Base-by-base conservation (phyloP, 1,140 invertebrate species). In the Drosophila grimshawi region DNA sequence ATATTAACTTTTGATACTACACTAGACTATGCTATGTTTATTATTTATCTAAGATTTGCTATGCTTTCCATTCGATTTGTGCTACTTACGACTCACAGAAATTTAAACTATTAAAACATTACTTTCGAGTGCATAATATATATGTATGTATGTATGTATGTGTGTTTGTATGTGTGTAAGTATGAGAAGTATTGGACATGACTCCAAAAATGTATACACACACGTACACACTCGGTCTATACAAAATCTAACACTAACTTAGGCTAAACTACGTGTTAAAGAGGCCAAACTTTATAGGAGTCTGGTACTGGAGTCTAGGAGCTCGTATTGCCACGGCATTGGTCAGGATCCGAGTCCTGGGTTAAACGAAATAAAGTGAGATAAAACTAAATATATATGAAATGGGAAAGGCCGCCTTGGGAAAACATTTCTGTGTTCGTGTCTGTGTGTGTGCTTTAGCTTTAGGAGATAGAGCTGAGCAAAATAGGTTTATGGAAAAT, bases 71-170 rank as follows among this genome's bases (percentile, higher is more conserved):
- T 79, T 70, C 69, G 64, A 60, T 66, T 89, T 89, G 83, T 88
- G 85, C 85, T 88, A 77, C 76, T 82, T 86, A 74, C 77, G 73
- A 83, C 71, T 88, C 73, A 67, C 73, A 70, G 66, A 88, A 76
- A 76, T 86, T 65, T 82, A 88, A 89, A 80, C 83, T 88, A 88
- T 88, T 88, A 78, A 89, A 88, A 83, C 69, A 57, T 80, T 78
- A 63, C 59, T 19, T 56, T 82, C 48, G 52, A 69, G 83, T 83
- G 85, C 85, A 67, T 75, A 65, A 71, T 56, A 64, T 48, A 35
- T 64, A 10, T 41, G 3, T 41, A 10, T 10, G 8, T 33, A 4
- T 33, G 41, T 30, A 39, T 35, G 7, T 35, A 35, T 64, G 39
- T 41, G 2, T 41, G 39, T 33, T 33, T 33, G 41, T 30, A 39